Conservation (phyloP, 2,888 invertebrate genomes). For the Amblyjoppa fuscipennis region DNA sequence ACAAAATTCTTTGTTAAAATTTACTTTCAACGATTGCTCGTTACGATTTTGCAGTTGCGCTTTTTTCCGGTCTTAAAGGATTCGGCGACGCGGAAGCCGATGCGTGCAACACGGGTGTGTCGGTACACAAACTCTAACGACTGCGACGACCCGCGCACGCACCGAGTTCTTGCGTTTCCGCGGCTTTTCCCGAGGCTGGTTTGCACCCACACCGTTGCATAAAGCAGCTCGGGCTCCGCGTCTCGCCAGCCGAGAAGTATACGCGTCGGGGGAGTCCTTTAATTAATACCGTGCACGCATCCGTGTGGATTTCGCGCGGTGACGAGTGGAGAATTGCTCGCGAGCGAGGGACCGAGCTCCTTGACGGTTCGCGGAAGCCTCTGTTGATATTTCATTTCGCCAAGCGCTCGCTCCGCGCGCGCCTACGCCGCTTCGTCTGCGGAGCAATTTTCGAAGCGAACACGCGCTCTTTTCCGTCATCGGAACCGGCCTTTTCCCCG, state of each 20-base stretch:
- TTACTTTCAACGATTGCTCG: background rate
- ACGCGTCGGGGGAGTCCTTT: constrained; percentile 51
- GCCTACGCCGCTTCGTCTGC: background rate
- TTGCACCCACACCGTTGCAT: background rate
- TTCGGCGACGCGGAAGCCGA: background rate
- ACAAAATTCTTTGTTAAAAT: background rate
- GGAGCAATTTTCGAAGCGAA: constrained; percentile 1
- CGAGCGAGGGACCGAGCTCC: constrained; percentile 40
- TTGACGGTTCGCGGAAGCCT: constrained; percentile 54
- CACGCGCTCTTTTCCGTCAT: background rate
- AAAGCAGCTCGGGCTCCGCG: constrained; percentile 14
- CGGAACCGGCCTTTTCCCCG: background rate
- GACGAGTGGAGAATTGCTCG: constrained; percentile 36
- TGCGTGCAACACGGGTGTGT: background rate
- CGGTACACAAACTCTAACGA: background rate
- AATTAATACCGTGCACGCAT: constrained; percentile 65
- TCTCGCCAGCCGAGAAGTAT: constrained; percentile 14
- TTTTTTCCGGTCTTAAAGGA: background rate
- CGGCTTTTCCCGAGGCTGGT: background rate
- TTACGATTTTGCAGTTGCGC: background rate
- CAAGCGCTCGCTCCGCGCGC: constrained; percentile 10
- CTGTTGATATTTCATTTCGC: constrained; percentile 61
- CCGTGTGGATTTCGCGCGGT: constrained; percentile 51
- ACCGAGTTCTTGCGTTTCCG: background rate
- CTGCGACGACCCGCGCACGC: background rate